Base-by-base conservation (phyloP, 53 echinoderm and acorn worm species). In the Apostichopus leukothele region DNA sequence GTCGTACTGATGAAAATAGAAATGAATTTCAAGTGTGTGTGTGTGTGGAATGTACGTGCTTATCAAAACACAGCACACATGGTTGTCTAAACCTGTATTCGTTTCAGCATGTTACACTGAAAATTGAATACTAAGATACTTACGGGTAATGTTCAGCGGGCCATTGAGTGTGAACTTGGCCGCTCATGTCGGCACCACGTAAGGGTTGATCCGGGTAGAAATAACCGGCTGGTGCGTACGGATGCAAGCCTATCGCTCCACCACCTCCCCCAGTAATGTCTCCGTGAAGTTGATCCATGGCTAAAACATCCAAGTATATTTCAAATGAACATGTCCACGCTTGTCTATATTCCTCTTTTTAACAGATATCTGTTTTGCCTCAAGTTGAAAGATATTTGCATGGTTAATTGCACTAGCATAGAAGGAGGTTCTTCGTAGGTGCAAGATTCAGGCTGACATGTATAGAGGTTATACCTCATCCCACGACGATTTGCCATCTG, bases 171-270 rank as follows among this genome's bases (percentile, higher is more conserved):
- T 85, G 85, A 67, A 66, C 23, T 50, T 85, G 85, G 85, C 85
- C 85, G 85, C 59, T 59, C 66, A 85, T 85, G 66, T 85, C 85
- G 85, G 85, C 85, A 18, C 85, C 85, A 85, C 85, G 85, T 16
- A 85, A 60, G 50, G 85, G 66, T 85, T 85, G 85, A 67, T 85
- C 85, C 16, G 85, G 85, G 67, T 85, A 85, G 57, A 85, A 85
- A 51, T 85, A 85, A 50, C 85, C 85, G 50, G 85, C 68, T 25
- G 85, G 85, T 4, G 85, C 22, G 67, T 85, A 85, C 51, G 85
- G 23, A 59, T 63, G 85, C 50, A 85, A 67, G 50, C 85, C 85
- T 6, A 85, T 85, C 50, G 85, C 66, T n/a, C 67, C 85, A 27
- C 85, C 85, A 50, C 66, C 68, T 20, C 85, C 85, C 60, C 85